Conservation (phyloP, 92 coral and sea anemone species). For the Porites lobata region DNA sequence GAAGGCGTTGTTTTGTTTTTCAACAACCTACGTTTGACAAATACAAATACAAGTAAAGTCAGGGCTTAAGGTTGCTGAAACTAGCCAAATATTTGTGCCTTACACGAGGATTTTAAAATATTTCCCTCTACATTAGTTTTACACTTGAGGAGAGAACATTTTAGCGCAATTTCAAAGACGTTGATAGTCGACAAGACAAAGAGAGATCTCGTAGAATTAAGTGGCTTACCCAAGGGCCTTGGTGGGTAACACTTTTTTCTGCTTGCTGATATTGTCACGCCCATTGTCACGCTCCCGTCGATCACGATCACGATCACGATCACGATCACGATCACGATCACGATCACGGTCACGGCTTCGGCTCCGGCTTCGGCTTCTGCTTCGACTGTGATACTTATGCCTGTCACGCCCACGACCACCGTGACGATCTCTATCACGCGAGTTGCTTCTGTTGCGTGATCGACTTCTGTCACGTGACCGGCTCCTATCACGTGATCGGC, state of each 20-base stretch:
- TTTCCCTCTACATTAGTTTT: no score
- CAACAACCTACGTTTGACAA: conserved; percentile 25
- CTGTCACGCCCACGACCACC: conserved; percentile 68
- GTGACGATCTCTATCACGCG: conserved; percentile 72
- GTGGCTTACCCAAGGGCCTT: conserved; percentile 70
- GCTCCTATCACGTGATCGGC: conserved; percentile 69
- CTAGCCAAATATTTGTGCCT: no score
- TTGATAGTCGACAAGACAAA: neutral
- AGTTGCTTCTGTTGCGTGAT: conserved; percentile 61
- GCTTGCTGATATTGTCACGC: conserved; percentile 57
- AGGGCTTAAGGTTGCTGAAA: neutral
- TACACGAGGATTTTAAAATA: no score
- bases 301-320: conserved; percentile 68
- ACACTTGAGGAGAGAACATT: no score
- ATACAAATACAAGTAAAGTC: neutral
- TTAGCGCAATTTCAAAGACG: no score
- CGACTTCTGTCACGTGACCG: conserved; percentile 71
- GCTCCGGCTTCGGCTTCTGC: conserved; percentile 73
- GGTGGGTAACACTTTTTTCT: conserved; percentile 60
- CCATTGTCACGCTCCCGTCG: conserved; percentile 71
- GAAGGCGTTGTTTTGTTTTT: conserved; percentile 56
- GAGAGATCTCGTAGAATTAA: neutral
- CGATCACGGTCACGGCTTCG: conserved; percentile 42
- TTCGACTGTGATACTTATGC: conserved; percentile 44
- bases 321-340: conserved; percentile 66